Evolutionary conservation across 2,888 invertebrate genomes (phyloP).

Genomic region (Erannis defoliaria): DNA sequence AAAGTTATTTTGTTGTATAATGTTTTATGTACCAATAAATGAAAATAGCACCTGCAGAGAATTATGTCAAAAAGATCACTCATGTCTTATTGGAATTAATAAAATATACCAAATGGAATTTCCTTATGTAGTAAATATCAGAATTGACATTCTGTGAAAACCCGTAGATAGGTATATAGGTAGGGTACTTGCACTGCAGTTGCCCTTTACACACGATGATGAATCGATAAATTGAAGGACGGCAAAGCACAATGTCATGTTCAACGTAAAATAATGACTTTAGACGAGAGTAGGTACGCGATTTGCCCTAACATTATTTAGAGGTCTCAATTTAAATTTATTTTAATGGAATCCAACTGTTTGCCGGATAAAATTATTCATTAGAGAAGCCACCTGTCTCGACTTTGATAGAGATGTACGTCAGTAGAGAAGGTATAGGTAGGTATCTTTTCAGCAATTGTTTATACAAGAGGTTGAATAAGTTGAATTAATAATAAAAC

Average conservation of each 20-base stretch:
- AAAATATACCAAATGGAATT: no score
- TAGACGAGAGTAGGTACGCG: background rate
- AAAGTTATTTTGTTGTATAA: no score
- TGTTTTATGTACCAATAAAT: no score
- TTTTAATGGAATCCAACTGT: background rate
- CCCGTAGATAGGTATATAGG: no score
- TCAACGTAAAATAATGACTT: no score
- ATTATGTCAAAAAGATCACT: no score
- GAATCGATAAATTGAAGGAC: slow-evolving; percentile 3
- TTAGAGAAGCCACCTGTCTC: background rate
- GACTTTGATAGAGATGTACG: slow-evolving; percentile 2
- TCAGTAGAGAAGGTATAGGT: background rate
- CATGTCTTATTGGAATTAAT: no score
- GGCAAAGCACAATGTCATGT: background rate
- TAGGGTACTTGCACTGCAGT: no score
- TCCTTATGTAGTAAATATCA: background rate
- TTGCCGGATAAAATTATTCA: background rate
- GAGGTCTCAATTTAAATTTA: background rate
- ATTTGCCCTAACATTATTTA: background rate
- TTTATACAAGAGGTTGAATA: no score
- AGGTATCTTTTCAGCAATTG: background rate
- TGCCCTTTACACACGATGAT: background rate
- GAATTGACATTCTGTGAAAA: no score
- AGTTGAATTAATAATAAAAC: background rate
- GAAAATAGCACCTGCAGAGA: no score